Conservation (phyloP, 1,140 invertebrate genomes). For the Drosophila bocqueti region DNA sequence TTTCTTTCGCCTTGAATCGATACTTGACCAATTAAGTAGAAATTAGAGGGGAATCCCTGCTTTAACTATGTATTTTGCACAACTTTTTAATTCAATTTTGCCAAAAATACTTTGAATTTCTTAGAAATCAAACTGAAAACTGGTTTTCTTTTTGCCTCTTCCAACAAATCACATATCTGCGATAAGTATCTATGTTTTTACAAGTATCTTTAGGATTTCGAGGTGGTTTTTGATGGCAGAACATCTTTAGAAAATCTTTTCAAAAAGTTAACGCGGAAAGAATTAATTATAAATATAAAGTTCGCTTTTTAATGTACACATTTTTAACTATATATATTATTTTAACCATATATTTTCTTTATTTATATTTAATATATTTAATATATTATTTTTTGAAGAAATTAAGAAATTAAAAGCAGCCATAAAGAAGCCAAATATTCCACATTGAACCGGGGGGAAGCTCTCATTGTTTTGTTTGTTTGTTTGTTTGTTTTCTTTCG, state of each 20-base stretch:
- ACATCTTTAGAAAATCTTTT: too few species aligned
- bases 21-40: background rate
- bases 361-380: too few species aligned
- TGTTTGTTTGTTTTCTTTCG: slow-evolving; percentile 52
- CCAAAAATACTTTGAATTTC: background rate
- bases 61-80: background rate
- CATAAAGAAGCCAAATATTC: background rate
- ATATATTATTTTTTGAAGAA: background rate
- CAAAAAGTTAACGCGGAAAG: too few species aligned
- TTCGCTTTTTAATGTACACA: too few species aligned
- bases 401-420: background rate
- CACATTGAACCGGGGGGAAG: background rate
- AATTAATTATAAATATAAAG: too few species aligned
- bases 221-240: too few species aligned
- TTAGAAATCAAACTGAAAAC: background rate
- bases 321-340: too few species aligned
- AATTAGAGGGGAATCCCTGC: background rate
- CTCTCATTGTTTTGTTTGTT: slow-evolving; percentile 62
- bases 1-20: background rate
- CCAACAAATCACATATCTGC: too few species aligned
- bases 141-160: background rate
- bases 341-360: too few species aligned
- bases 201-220: too few species aligned
- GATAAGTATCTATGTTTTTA: too few species aligned
- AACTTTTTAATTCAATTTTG: background rate